Conservation (phyloP, 2,113 vertebrate genomes). For the Dryoscopus gambensis region DNA sequence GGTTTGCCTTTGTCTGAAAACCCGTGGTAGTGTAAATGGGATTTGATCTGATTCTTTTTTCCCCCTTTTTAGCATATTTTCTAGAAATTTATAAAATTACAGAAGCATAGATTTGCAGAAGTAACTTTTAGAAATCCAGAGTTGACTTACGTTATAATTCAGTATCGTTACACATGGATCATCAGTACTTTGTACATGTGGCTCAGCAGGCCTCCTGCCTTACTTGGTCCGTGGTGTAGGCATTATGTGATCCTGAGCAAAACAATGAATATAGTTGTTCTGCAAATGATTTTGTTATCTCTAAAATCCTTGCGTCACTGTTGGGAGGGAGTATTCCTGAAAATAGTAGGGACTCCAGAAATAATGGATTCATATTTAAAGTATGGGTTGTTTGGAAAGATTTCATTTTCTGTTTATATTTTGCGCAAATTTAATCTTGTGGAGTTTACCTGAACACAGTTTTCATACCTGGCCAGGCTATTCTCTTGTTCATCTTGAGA, state of each 20-base stretch:
- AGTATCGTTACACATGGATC: background rate
- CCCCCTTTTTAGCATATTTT: accelerated
- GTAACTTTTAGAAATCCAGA: background rate
- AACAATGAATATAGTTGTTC: background rate
- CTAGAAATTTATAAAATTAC: background rate
- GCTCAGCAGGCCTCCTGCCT: background rate
- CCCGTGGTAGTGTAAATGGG: background rate
- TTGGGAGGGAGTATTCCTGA: background rate
- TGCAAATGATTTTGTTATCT: background rate
- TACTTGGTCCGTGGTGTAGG: background rate
- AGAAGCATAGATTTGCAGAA: background rate
- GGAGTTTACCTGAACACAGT: background rate
- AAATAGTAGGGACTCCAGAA: background rate
- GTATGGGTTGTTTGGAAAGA: background rate
- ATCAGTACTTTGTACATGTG: background rate
- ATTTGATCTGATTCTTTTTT: background rate
- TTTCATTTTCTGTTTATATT: background rate
- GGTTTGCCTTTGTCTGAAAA: background rate
- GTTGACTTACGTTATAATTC: background rate
- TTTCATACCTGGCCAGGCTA: background rate
- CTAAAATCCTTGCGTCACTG: background rate
- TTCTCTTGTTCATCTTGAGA: background rate
- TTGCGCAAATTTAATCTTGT: background rate
- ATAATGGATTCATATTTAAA: background rate
- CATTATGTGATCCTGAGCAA: background rate